phyloP scores from a whole-genome alignment of 2,113 vertebrate species.

The Shinisaurus crocodilurus region DNA sequence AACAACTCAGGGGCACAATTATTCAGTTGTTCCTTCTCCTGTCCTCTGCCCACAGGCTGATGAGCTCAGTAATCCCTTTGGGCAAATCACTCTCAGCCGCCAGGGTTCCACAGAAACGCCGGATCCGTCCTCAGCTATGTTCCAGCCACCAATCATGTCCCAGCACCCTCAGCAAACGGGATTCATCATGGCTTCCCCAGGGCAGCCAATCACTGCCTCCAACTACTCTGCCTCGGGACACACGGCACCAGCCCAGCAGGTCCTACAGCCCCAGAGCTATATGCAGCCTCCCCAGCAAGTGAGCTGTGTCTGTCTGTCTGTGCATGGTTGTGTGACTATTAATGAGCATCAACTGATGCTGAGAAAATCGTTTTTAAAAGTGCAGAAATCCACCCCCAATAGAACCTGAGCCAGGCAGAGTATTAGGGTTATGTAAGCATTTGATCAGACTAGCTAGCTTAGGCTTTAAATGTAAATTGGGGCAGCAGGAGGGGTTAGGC shows the following conservation, averaged over 20 bases:
- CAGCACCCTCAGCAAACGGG: slow-evolving; percentile 92
- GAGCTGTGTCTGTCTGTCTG: slow-evolving; percentile 28
- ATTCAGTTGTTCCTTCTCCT: not conserved
- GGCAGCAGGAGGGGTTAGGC: not conserved
- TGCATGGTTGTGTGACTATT: not conserved
- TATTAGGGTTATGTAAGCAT: not conserved
- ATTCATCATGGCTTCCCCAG: slow-evolving; percentile 93
- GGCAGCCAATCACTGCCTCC: slow-evolving; percentile 89
- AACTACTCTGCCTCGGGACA: slow-evolving; percentile 91
- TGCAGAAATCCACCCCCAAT: not conserved
- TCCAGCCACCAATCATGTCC: slow-evolving; percentile 90
- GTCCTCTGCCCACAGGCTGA: slow-evolving; percentile 82
- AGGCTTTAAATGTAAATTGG: not conserved
- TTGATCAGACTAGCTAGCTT: not conserved
- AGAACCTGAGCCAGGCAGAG: not conserved
- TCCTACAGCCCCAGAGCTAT: slow-evolving; percentile 95
- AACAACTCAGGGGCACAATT: not conserved
- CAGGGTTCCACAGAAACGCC: slow-evolving; percentile 93
- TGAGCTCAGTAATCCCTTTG: slow-evolving; percentile 90
- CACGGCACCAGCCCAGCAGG: slow-evolving; percentile 88
- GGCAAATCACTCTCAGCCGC: slow-evolving; percentile 95
- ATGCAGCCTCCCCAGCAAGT: slow-evolving; percentile 97
- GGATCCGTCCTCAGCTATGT: slow-evolving; percentile 88
- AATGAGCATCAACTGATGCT: not conserved
- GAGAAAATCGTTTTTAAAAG: too few relatives aligned